Evolutionary conservation across 2,113 vertebrate genomes (phyloP).

Genomic region (Brachyistius frenatus): DNA sequence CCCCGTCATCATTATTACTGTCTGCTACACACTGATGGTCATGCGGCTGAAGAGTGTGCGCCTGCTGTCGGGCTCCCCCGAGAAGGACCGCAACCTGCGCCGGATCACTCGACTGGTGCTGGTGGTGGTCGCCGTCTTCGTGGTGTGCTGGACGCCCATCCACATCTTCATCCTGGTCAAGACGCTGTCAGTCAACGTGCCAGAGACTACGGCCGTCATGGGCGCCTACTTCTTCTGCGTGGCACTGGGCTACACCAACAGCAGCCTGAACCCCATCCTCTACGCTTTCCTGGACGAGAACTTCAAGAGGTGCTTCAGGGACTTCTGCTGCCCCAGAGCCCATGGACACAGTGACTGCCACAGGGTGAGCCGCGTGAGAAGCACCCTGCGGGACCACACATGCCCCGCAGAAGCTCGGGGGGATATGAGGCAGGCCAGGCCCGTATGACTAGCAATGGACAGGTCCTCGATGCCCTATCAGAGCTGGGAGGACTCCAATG

Average conservation of each 20-base stretch:
- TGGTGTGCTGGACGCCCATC: slow-evolving; percentile 94
- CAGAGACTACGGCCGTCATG: slow-evolving; percentile 91
- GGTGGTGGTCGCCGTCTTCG: slow-evolving; percentile 95
- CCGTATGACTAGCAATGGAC: slow-evolving; percentile 98
- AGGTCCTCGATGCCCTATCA: slow-evolving; percentile 86
- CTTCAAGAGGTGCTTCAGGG: slow-evolving; percentile 96
- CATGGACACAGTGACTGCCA: slow-evolving; percentile 84
- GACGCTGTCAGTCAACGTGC: slow-evolving; percentile 87
- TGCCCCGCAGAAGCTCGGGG: slow-evolving; percentile 83
- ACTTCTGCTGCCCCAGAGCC: slow-evolving; percentile 92
- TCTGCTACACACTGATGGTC: slow-evolving; percentile 97
- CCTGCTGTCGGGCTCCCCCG: slow-evolving; percentile 93
- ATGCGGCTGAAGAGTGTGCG: slow-evolving; percentile 92
- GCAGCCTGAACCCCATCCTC: slow-evolving; percentile 94
- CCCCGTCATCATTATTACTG: slow-evolving; percentile 92
- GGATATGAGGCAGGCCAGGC: slow-evolving; percentile 83
- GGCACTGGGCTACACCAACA: slow-evolving; percentile 97
- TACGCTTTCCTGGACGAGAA: slow-evolving; percentile 92
- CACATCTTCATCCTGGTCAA: slow-evolving; percentile 97
- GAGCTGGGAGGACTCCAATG: slow-evolving; percentile 88
- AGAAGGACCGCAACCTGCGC: slow-evolving; percentile 95
- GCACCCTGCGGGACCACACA: slow-evolving; percentile 88
- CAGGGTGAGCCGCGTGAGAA: slow-evolving; percentile 87
- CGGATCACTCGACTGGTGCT: slow-evolving; percentile 95
- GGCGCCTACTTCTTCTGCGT: slow-evolving; percentile 98